Evolutionary conservation across 2,113 vertebrate species (phyloP).

Genomic region (Sinocyclocheilus anshuiensis): DNA sequence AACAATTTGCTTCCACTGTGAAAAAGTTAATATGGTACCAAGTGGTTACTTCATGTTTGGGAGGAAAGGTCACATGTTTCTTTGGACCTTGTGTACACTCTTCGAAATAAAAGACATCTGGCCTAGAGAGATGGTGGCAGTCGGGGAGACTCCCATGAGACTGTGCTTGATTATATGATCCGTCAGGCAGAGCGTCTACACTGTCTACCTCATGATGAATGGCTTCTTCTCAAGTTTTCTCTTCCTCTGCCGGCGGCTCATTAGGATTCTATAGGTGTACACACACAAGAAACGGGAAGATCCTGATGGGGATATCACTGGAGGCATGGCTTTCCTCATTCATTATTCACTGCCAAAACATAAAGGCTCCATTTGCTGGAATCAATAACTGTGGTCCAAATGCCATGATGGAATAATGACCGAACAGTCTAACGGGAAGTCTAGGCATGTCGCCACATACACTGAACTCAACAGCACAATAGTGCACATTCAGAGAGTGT

Average conservation of each 20-base stretch:
- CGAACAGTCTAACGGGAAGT: slow-evolving; percentile 13
- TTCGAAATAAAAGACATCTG: slow-evolving; percentile 44
- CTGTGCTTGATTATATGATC: slow-evolving; percentile 25
- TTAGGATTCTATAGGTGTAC: slow-evolving; percentile 47
- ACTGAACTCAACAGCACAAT: slow-evolving; percentile 42
- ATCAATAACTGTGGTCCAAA: slow-evolving; percentile 46
- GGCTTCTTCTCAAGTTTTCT: slow-evolving; percentile 29
- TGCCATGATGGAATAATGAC: slow-evolving; percentile 43
- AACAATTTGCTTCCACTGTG: not conserved
- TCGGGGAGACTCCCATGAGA: slow-evolving; percentile 6
- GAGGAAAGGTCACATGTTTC: slow-evolving; percentile 14
- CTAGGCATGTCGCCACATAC: slow-evolving; percentile 29
- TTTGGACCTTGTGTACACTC: not conserved
- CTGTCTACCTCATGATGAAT: slow-evolving; percentile 36
- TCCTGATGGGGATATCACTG: slow-evolving; percentile 36
- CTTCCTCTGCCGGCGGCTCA: slow-evolving; percentile 25
- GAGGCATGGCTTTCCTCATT: slow-evolving; percentile 38
- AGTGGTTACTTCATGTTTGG: not conserved
- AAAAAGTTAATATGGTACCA: not conserved
- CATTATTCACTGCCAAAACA: slow-evolving; percentile 33
- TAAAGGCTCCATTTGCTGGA: slow-evolving; percentile 34
- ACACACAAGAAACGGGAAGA: not conserved
- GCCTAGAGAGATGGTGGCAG: slow-evolving; percentile 24
- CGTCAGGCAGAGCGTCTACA: slow-evolving; percentile 2
- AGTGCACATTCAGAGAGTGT: slow-evolving; percentile 44